phyloP scores from a whole-genome alignment of 2,113 vertebrate species.

The Cygnus buccinator region DNA sequence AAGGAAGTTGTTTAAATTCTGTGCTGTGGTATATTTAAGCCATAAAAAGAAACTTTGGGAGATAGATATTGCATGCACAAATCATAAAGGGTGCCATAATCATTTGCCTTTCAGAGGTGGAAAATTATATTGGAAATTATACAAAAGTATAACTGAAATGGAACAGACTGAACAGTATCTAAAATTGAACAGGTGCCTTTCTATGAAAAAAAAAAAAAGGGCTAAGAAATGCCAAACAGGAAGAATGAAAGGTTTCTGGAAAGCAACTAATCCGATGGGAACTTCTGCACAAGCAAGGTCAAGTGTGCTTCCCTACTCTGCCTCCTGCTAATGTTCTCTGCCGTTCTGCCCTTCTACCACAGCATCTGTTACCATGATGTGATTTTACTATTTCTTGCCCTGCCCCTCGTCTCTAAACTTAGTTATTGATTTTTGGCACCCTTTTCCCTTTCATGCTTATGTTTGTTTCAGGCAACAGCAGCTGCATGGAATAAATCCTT shows the following conservation, averaged over 20 bases:
- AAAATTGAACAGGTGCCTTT: constrained; percentile 62
- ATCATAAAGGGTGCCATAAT: neutral
- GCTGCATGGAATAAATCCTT: neutral
- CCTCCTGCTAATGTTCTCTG: neutral
- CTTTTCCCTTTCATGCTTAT: neutral
- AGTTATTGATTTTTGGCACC: neutral
- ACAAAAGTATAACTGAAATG: neutral
- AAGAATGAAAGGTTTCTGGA: neutral
- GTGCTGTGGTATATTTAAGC: neutral
- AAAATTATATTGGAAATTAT: neutral
- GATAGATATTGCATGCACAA: neutral
- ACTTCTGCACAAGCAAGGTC: neutral
- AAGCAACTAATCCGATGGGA: neutral
- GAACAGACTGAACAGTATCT: constrained; percentile 59
- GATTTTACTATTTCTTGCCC: neutral
- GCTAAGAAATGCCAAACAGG: neutral
- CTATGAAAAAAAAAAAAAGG: constrained; percentile 4
- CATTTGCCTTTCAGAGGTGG: neutral
- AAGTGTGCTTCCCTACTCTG: neutral
- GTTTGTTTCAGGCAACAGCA: constrained; percentile 14
- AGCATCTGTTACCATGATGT: neutral
- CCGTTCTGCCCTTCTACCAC: neutral
- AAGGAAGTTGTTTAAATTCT: neutral
- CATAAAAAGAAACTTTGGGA: constrained; percentile 9
- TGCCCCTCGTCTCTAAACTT: neutral